These are phyloP conservation scores for Sphinx pinastri DNA, from an alignment of 2,888 invertebrate species.

Conservation along the genomic window DNA sequence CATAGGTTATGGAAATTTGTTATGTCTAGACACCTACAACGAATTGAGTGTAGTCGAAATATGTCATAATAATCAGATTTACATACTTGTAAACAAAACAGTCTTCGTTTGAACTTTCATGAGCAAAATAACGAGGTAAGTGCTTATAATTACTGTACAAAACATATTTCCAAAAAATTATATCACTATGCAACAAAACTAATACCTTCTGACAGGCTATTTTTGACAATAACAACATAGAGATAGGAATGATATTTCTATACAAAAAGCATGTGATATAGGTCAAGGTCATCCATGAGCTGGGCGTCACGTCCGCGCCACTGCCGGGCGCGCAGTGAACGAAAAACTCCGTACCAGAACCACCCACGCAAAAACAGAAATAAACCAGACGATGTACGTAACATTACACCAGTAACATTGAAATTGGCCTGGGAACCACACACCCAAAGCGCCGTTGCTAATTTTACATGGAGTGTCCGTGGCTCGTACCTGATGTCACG, in stretches of 20 bases:
- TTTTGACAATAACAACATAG: not conserved
- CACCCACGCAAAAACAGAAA: conserved; percentile 74
- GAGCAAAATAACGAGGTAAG: not conserved
- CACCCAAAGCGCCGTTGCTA: conserved; percentile 49
- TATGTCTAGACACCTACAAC: no score
- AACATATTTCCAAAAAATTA: not conserved
- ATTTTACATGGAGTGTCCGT: conserved; percentile 48
- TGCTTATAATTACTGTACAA: no score
- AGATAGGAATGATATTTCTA: conserved; percentile 39
- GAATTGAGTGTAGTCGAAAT: not conserved
- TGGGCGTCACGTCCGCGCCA: conserved; percentile 24
- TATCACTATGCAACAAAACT: not conserved
- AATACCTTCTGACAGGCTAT: not conserved
- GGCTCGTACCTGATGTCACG: conserved; percentile 55
- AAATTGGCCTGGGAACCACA: conserved; percentile 52
- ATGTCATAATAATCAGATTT: not conserved
- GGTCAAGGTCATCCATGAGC: conserved; percentile 74
- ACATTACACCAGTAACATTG: conserved; percentile 76
- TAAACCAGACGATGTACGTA: conserved; percentile 77
- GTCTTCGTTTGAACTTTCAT: not conserved
- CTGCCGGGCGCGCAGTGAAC: conserved; percentile 36
- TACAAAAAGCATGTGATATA: conserved; percentile 42
- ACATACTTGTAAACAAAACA: not conserved
- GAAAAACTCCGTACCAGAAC: conserved; percentile 41
- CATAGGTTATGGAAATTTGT: not conserved